These are phyloP conservation scores for Equus przewalskii DNA, from an alignment of 2,113 vertebrate genomes.

Conservation along the genomic window DNA sequence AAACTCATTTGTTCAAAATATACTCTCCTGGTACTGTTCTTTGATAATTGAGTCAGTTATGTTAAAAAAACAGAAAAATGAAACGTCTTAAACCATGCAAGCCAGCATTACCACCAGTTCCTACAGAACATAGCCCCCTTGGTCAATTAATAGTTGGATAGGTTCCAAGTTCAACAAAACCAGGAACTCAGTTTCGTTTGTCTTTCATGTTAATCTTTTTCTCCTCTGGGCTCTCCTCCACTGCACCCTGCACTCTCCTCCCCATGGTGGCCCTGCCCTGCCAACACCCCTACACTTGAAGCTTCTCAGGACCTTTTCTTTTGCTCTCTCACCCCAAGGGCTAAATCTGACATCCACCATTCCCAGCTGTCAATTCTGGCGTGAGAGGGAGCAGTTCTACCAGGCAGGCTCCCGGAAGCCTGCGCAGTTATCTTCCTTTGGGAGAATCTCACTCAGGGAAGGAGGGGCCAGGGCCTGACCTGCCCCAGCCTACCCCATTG, in stretches of 20 bases:
- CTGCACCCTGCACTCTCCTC: neutral
- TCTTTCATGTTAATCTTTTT: neutral
- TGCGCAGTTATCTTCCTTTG: neutral
- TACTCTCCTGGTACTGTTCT: neutral
- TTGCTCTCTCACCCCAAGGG: neutral
- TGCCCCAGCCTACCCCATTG: neutral
- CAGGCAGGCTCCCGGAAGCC: neutral
- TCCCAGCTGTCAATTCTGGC: neutral
- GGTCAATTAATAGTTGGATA: neutral
- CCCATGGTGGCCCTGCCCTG: neutral
- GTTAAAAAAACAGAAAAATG: neutral
- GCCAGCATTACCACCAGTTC: neutral
- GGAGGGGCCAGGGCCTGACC: neutral
- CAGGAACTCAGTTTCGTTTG: neutral
- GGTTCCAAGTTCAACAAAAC: neutral
- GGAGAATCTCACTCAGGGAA: neutral
- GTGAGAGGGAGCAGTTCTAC: neutral
- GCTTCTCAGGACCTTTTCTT: constrained; percentile 24
- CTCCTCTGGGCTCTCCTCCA: neutral
- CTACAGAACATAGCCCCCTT: neutral
- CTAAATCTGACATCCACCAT: constrained; percentile 11
- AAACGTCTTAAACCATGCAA: neutral
- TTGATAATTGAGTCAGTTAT: constrained; percentile 28
- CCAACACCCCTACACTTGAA: neutral
- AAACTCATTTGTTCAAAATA: neutral